Evolutionary conservation across 2,797 vertebrate species (phyloP).

Genomic region (Gallirallus australis): DNA sequence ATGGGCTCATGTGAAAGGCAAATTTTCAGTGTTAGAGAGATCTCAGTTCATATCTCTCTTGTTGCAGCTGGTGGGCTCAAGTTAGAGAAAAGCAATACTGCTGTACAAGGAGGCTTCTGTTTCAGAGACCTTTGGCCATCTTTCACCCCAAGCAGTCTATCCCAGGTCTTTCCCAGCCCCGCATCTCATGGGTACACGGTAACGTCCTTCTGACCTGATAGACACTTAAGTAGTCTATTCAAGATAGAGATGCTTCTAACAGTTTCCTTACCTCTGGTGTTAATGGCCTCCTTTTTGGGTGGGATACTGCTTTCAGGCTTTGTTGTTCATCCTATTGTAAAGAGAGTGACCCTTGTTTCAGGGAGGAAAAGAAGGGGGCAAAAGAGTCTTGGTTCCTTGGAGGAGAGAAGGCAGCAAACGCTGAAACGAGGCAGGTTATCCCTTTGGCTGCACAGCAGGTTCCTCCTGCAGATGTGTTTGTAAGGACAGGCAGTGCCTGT

Average conservation of each 20-base stretch:
- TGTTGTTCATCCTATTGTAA: neutral
- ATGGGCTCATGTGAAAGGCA: neutral
- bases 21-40: neutral
- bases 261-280: neutral
- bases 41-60: neutral
- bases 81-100: neutral
- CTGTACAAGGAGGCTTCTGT: neutral
- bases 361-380: neutral
- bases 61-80: neutral
- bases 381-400: neutral
- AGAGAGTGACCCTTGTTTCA: neutral
- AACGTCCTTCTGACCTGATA: neutral
- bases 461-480: neutral
- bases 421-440: neutral
- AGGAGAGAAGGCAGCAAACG: neutral
- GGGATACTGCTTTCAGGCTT: neutral
- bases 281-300: neutral
- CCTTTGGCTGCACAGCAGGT: neutral
- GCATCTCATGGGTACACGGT: neutral
- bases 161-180: neutral
- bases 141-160: rapidly evolving
- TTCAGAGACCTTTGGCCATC: neutral
- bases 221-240: neutral
- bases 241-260: neutral
- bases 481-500: neutral